Conservation (phyloP, 2,888 invertebrate species). For the Prenolepis imparis region DNA sequence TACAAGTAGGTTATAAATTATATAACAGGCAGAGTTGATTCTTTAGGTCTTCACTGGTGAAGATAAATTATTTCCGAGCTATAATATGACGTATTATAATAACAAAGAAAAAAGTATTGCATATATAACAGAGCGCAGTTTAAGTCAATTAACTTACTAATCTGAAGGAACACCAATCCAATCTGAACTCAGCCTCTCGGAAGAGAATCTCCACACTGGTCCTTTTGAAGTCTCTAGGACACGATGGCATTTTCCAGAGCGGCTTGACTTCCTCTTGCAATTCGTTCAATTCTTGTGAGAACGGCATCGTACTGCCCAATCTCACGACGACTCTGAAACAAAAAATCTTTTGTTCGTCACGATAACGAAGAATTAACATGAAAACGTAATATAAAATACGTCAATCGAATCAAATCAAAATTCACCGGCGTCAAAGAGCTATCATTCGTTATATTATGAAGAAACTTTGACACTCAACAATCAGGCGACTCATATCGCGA, state of each 20-base stretch:
- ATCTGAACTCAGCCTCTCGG: conserved; percentile 91
- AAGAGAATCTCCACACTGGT: conserved; percentile 95
- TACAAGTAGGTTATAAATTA: neutral
- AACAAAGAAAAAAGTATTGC: neutral
- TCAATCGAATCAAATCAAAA: neutral
- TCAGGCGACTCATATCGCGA: conserved; percentile 40
- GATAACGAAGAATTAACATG: no score
- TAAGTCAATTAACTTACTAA: conserved; percentile 88
- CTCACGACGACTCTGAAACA: conserved; percentile 91
- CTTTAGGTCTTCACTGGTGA: neutral
- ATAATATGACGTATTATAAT: neutral
- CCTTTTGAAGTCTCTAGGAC: conserved; percentile 93
- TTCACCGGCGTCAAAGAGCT: neutral
- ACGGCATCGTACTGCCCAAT: conserved; percentile 92
- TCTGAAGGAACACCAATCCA: conserved; percentile 96
- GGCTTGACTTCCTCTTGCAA: conserved; percentile 94
- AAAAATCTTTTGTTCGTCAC: neutral
- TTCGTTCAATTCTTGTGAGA: conserved; percentile 90
- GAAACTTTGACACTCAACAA: conserved; percentile 16
- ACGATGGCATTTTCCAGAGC: conserved; percentile 91
- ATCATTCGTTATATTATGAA: conserved; percentile 10
- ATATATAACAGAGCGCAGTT: neutral
- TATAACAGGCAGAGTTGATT: neutral
- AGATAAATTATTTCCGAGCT: neutral
- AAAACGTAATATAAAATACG: neutral